Base-by-base conservation (phyloP, 1,140 invertebrate genomes). In the Littorina saxatilis region DNA sequence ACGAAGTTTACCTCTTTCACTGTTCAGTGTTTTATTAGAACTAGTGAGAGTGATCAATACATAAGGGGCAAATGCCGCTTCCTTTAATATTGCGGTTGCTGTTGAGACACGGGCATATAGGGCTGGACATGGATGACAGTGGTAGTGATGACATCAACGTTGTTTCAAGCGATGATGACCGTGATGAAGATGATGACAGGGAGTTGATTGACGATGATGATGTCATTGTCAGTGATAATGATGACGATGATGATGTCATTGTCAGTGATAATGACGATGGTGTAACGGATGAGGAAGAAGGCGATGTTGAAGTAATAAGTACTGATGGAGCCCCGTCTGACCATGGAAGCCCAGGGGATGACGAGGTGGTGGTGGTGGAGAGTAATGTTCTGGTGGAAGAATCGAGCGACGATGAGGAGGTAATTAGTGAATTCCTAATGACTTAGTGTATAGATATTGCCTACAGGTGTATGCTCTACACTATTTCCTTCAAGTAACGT, bases 91-190 rank as follows among this genome's bases (percentile, higher is more conserved):
- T n/a, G n/a, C n/a, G n/a, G n/a, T n/a, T n/a, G n/a, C n/a, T n/a
- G n/a, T n/a, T n/a, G n/a, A n/a, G n/a, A n/a, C n/a, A n/a, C n/a
- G n/a, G n/a, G n/a, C n/a, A n/a, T n/a, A n/a, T n/a, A n/a, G 43
- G 17, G 7, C 43, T 9, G 43, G 17, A 47, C 43, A 68, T 68
- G 66, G 66, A 68, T 68, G 66, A 68, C 66, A 39, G 66, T 32
- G 35, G 37, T 35, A 68, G 66, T 39, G 66, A 68, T 39, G 66
- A 68, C 35, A 68, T 68, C 66, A 68, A 68, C 35, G 17, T 68
- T 23, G 35, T 68, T 20, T 68, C 66, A 1, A 68, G 66, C 35
- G 66, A 68, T 23, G 66, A 68, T 13, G 66, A 63, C 55, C 17
- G n/a, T 23, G 55, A 27, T 17, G 66, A 40, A 39, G 35, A 23